Base-by-base conservation (phyloP, 2,113 vertebrate species). In the Calypte anna region DNA sequence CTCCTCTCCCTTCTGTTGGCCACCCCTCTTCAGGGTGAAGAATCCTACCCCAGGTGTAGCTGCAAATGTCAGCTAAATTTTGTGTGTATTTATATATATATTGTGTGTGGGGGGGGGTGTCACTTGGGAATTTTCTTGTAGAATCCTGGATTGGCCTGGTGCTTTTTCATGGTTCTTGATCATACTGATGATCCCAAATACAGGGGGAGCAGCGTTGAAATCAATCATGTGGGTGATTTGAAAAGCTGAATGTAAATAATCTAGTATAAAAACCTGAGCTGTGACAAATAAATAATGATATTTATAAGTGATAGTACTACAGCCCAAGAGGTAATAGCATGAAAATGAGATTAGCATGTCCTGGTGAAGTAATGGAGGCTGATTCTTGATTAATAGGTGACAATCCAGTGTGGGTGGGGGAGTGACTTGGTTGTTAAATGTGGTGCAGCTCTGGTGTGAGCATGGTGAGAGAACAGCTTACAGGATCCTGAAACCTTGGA, bases 201-300 rank as follows among this genome's bases (percentile, higher is more conserved):
- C 10, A n/a, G 33, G 5, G 50, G 28, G 30, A 76, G 12, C 6
- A 54, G 18, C 0, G 1, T 23, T 82, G 67, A 80, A 23, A 59
- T 59, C 43, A 68, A 25, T 72, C 7, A 6, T 33, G 21, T 38
- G 43, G 28, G 4, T 31, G 6, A 7, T 14, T 93, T 53, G 16
- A 24, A 59, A 78, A 91, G 28, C 22, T 81, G 16, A 30, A 4
- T 43, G 16, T 70, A 62, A 86, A 48, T 73, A 27, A 7, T 57
- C 6, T 21, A 36, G 30, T 69, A 54, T 67, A n/a, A 77, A 51
- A 75, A 75, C 54, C 72, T 1, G 14, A 92, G 10, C 10, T 3
- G 3, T 78, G 61, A 1, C 7, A 7, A 6, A 2, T 58, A 12
- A 43, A n/a, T 1, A 11, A 5, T 2, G 3, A 7, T 61, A 13